Evolutionary conservation across 2,888 invertebrate species (phyloP), one percentile per base, ranked within the genome.

Genomic region (Meloe dianella): DNA sequence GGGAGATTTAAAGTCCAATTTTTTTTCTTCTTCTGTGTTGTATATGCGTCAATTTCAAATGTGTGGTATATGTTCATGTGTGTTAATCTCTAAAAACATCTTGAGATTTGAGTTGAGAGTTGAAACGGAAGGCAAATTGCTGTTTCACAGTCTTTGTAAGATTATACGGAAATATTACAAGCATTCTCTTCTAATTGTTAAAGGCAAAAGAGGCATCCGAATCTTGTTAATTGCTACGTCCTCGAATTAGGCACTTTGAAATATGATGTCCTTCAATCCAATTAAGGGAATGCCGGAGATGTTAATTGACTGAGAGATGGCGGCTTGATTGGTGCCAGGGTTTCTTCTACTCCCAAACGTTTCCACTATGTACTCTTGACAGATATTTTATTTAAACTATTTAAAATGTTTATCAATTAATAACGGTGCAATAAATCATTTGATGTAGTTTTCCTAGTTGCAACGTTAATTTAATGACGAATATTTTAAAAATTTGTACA

Each of bases 171-270:
- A 64, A 64, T 61, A 58, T 67, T 61, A 29, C 60, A 51, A 38
- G 38, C 59, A 54, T 51, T 24, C 32, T 35, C 2, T 41, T 30
- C n/a, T 14, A 66, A 69, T 41, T 63, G 65, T 68, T 67, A 60
- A 63, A 68, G 47, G 56, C 67, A 67, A 72, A 72, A 74, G 69
- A 75, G 74, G 74, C 74, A 71, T 73, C 73, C 71, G 71, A 62
- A 67, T 69, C 71, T 74, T 75, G 75, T 78, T 78, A 78, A 78
- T 79, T 79, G 76, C 71, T 61, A 71, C 72, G 73, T 75, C 75
- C 78, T 76, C 74, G 73, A 80, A 78, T 77, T 78, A 80, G 79
- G 77, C 78, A 76, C 79, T 80, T 79, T 80, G 79, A 81, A 79
- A 80, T 79, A 79, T 78, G 80, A 77, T 75, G 78, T 80, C 78